Evolutionary conservation across 2,888 invertebrate genomes (phyloP), one percentile per base, ranked within the genome.

Genomic region (Oegoconia quadripuncta): DNA sequence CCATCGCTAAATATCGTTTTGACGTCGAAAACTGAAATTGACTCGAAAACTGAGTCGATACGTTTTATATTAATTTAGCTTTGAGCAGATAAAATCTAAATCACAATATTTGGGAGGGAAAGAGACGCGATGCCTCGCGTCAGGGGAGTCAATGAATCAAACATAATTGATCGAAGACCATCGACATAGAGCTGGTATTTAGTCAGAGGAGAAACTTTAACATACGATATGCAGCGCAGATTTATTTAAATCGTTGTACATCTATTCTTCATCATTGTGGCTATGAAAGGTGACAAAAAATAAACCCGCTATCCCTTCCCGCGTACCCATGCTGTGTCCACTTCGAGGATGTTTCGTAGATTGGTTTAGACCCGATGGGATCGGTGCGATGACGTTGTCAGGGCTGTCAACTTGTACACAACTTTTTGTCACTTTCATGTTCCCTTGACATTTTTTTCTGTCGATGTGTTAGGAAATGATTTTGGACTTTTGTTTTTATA

Each of bases 51-150:
- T n/a, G n/a, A 9, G 23, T n/a, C 11, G 23, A 23, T 23, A 6
- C n/a, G n/a, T 9, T 15, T 17, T 18, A 4, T 32, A 32, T 32
- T 32, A 32, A 22, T 22, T 33, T 33, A 22, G 23, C 14, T 13
- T 28, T 16, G 13, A n/a, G 37, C 50, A 44, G 82, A 83, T 82
- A 78, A 73, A 63, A 83, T 82, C 83, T 66, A 67, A 68, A 83
- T 81, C 83, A 82, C 68, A 82, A 83, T 81, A 83, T 83, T 83
- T 80, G 69, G 74, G 72, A 73, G 63, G 66, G 64, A 59, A 6
- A n/a, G 14, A 14, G 25, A 27, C 27, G 33, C 23, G 28, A 17
- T 12, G 29, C n/a, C n/a, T n/a, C 16, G 23, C 13, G 13, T 9
- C 14, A 16, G 17, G 12, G 68, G 56, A 70, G 55, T 67, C 81